Conservation (phyloP, 1,140 invertebrate species). For the Laodelphax striatellus region DNA sequence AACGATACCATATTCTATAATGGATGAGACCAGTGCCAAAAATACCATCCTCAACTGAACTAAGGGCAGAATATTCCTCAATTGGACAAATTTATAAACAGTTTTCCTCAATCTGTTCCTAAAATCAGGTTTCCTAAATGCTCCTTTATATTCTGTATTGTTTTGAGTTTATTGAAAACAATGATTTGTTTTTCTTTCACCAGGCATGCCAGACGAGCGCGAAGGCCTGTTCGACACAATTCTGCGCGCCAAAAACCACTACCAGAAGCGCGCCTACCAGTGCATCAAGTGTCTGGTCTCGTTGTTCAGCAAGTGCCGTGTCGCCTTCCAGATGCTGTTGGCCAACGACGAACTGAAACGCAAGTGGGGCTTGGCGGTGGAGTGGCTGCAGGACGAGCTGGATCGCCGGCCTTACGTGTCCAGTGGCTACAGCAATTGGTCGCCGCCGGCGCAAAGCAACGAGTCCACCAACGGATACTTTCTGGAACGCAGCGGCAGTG, state of each 20-base stretch:
- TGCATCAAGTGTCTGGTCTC: constrained; percentile 92
- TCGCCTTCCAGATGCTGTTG: constrained; percentile 62
- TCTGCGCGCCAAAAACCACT: constrained; percentile 80
- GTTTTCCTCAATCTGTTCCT: no score
- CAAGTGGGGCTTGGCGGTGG: constrained; percentile 79
- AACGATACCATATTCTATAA: no score
- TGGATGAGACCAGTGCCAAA: no score
- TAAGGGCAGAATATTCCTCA: no score
- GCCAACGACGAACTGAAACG: constrained; percentile 62
- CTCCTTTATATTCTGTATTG: no score
- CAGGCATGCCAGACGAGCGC: constrained; percentile 76
- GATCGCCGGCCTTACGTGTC: constrained; percentile 59
- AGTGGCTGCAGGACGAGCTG: constrained; percentile 91
- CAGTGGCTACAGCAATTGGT: constrained; percentile 86
- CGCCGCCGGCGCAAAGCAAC: constrained; percentile 86
- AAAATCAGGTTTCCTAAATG: no score
- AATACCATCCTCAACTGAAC: no score
- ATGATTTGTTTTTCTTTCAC: no score
- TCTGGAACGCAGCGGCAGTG: constrained; percentile 86
- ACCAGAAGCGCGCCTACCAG: constrained; percentile 93
- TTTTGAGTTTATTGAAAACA: no score
- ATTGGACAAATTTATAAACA: no score
- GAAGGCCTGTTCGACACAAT: constrained; percentile 92
- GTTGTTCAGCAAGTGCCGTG: constrained; percentile 72
- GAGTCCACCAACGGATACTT: constrained; percentile 93